Evolutionary conservation across 1,140 invertebrate species (phyloP).

Genomic region (Drosophila prosaltans): DNA sequence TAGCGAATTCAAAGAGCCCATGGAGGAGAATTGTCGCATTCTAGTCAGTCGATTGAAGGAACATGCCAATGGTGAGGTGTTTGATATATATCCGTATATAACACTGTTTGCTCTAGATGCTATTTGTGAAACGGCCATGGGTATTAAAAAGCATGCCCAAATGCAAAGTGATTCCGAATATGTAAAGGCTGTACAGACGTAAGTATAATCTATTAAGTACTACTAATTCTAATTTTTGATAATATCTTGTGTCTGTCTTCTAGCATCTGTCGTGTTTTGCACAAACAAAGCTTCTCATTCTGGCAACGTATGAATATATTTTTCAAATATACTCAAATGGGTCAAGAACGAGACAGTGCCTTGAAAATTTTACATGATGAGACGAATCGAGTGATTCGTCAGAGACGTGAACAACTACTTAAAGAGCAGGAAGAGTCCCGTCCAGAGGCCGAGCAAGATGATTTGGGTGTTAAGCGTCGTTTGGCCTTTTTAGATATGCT

Average conservation of each 20-base stretch:
- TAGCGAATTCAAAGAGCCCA: slow-evolving; percentile 89
- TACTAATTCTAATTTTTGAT: too few species aligned
- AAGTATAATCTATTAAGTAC: slow-evolving; percentile 39
- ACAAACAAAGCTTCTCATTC: slow-evolving; percentile 85
- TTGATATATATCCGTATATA: slow-evolving; percentile 87
- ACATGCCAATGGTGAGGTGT: slow-evolving; percentile 66
- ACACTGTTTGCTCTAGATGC: slow-evolving; percentile 90
- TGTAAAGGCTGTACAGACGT: slow-evolving; percentile 85
- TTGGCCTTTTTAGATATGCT: slow-evolving; percentile 92
- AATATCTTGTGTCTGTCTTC: too few species aligned
- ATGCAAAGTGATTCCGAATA: slow-evolving; percentile 85
- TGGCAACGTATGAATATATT: slow-evolving; percentile 85
- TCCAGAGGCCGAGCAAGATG: slow-evolving; percentile 31
- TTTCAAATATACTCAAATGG: slow-evolving; percentile 83
- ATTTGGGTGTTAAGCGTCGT: slow-evolving; percentile 83
- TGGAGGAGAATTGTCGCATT: slow-evolving; percentile 83
- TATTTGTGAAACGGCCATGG: slow-evolving; percentile 94
- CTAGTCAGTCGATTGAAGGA: slow-evolving; percentile 71
- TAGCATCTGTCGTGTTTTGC: slow-evolving; percentile 82
- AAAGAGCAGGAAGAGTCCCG: slow-evolving; percentile 40
- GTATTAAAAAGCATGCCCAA: slow-evolving; percentile 87
- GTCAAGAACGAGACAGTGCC: slow-evolving; percentile 43
- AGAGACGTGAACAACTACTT: slow-evolving; percentile 60
- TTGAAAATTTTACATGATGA: slow-evolving; percentile 67
- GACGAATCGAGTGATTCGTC: slow-evolving; percentile 69